Base-by-base conservation (phyloP, 2,113 vertebrate species). In the Actinemys pallida region DNA sequence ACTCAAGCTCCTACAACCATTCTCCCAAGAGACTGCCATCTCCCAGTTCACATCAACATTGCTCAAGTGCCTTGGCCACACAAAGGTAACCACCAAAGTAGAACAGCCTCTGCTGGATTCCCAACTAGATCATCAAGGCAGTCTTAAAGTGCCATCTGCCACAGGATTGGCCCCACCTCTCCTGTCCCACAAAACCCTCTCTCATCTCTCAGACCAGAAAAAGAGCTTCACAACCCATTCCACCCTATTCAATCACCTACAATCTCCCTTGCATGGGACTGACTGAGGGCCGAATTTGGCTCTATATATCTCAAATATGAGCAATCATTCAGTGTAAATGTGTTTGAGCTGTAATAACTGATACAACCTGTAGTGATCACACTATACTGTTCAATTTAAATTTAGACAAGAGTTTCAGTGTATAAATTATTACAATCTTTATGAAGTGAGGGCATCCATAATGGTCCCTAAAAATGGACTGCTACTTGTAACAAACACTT, bases 251-350 rank as follows among this genome's bases (percentile, higher is more conserved):
- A 85, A 90, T 90, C 91, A 19, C 87, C 86, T 47, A 24, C 50
- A 5, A 0, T 85, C 6, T 6, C 5, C 19, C 0, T 72, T 76
- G 50, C 39, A 14, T 86, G 42, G 79, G 42, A 80, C 13, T 50
- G 12, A 1, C 11, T 90, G 39, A 88, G 45, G 25, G 11, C 83
- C 93, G 39, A 87, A 12, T 14, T 90, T 35, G 94, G 53, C 14
- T 6, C 35, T 29, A 57, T 35, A 47, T 19, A 82, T n/a, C 29
- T 65, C 82, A 72, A 83, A 82, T 47, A 27, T 0, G 0, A 93
- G 31, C 2, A 7, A 72, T 24, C 91, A 29, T 84, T 35, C 10
- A 81, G 76, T 76, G 7, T 35, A 29, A 76, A 91, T 83, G 52
- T 31, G 84, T 84, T 53, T 49, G 84, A 62, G 35, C 1, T 86